Evolutionary conservation across 2,888 invertebrate species (phyloP).

Genomic region (Alcis repandata): DNA sequence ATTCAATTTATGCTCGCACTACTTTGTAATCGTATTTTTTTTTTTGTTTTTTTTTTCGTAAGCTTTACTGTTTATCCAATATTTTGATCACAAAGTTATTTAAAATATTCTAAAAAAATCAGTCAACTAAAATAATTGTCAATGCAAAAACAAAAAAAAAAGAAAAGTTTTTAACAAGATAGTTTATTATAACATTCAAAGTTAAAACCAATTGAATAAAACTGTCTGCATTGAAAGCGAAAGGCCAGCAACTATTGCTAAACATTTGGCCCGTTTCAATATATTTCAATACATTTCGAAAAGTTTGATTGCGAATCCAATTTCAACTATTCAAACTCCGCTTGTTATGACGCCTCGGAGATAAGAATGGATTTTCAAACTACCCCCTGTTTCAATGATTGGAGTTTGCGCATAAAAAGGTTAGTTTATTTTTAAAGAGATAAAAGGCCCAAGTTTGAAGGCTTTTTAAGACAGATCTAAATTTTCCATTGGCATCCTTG

Average conservation of each 20-base stretch:
- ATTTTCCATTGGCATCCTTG: no score
- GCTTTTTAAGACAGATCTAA: no score
- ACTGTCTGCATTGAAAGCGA: constrained; percentile 48
- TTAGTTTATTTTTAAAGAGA: constrained; percentile 7
- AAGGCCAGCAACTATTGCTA: constrained; percentile 38
- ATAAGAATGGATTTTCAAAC: constrained; percentile 19
- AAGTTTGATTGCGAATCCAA: constrained; percentile 45
- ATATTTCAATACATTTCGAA: constrained; percentile 46
- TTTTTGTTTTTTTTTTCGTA: no score
- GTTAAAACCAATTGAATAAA: constrained; percentile 44
- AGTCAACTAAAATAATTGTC: not conserved
- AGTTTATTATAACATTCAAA: not conserved
- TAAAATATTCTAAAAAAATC: no score
- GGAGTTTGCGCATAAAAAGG: constrained; percentile 10
- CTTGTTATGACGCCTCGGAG: constrained; percentile 36
- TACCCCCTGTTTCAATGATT: constrained; percentile 20
- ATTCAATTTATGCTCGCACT: no score
- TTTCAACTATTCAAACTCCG: constrained; percentile 51
- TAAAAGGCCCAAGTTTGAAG: no score
- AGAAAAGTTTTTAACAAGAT: not conserved
- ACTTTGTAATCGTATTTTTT: no score
- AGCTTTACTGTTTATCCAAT: no score
- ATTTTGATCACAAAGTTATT: no score
- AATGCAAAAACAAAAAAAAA: not conserved
- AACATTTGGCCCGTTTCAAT: constrained; percentile 51